Conservation (phyloP, 30 jellyfish, hydroid and myxozoan genomes). For the Turritopsis rubra region DNA sequence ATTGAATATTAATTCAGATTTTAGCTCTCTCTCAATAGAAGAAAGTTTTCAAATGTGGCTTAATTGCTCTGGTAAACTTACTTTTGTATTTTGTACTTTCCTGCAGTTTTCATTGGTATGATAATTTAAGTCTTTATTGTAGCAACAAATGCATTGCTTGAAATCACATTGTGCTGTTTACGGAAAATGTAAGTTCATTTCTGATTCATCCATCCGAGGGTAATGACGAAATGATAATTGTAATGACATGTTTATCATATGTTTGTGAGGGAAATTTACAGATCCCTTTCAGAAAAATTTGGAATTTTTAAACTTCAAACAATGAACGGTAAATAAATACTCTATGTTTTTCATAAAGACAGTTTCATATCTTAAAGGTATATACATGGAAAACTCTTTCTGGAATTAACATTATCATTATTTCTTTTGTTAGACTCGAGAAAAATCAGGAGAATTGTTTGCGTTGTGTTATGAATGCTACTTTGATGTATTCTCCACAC, state of each 20-base stretch:
- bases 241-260: too few species aligned
- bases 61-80: constrained; percentile 61
- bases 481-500: constrained; percentile 54
- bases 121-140: not conserved
- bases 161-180: constrained; percentile 59
- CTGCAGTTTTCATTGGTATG: not conserved
- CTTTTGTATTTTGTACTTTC: not conserved
- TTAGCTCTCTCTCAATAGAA: constrained; percentile 39
- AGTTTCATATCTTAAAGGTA: too few species aligned
- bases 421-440: constrained; percentile 12
- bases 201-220: not conserved
- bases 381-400: too few species aligned
- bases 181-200: constrained; percentile 54
- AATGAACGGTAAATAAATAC: too few species aligned
- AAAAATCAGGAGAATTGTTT: constrained; percentile 71
- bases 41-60: constrained; percentile 87
- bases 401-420: not conserved
- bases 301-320: too few species aligned
- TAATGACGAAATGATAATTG: too few species aligned
- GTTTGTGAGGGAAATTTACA: too few species aligned
- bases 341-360: too few species aligned
- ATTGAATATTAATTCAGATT: constrained; percentile 3
- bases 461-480: constrained; percentile 55
- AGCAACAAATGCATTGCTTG: constrained; percentile 73
- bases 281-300: too few species aligned